Evolutionary conservation across 2,113 vertebrate genomes (phyloP).

Genomic region (Phylloscopus whistleri): DNA sequence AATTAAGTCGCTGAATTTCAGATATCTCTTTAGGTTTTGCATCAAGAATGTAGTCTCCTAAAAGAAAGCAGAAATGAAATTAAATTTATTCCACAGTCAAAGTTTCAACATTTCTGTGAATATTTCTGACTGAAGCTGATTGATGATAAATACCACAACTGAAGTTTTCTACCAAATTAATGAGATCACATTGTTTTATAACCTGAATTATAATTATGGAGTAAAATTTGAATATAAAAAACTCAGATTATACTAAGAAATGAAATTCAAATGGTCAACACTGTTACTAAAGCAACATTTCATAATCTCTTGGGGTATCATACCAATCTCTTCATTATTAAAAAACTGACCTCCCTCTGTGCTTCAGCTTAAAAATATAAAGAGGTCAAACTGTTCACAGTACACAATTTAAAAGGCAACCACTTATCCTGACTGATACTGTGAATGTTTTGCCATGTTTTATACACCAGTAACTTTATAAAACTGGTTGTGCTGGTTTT

Average conservation of each 20-base stretch:
- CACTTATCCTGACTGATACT: not conserved
- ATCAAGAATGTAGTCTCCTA: slow-evolving; percentile 98
- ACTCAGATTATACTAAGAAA: not conserved
- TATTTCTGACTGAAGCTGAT: not conserved
- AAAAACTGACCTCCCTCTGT: not conserved
- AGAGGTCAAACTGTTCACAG: not conserved
- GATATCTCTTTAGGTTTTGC: slow-evolving; percentile 98
- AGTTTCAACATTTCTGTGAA: not conserved
- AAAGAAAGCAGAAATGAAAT: slow-evolving; percentile 59
- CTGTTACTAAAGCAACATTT: not conserved
- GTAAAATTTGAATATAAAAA: not conserved
- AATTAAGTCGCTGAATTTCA: slow-evolving; percentile 96
- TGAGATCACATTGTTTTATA: not conserved
- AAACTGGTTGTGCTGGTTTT: not conserved
- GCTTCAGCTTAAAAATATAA: not conserved
- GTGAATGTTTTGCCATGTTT: not conserved
- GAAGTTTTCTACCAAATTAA: not conserved
- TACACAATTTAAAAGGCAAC: not conserved
- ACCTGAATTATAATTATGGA: not conserved
- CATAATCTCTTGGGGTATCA: not conserved
- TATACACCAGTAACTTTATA: not conserved
- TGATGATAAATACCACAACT: not conserved
- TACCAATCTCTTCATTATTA: not conserved
- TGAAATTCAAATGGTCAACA: not conserved
- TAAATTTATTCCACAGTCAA: not conserved